A percentile compares a stretch with the other conserved stretches of the same genome.
Evolutionary conservation across 2,797 vertebrate species (phyloP).

Genomic region (Microchirus variegatus): DNA sequence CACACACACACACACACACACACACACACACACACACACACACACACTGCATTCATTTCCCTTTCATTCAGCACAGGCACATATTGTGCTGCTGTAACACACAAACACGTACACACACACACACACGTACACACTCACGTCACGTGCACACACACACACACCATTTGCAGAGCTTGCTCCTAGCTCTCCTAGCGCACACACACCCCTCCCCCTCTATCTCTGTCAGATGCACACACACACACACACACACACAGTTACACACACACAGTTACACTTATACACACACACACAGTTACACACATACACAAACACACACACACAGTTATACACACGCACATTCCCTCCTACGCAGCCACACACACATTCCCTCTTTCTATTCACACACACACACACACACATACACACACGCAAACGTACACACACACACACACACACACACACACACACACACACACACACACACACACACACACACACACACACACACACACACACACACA

Average conservation of each 20-base stretch:
- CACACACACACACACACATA: conserved; percentile 45
- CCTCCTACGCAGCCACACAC: conserved; percentile 56
- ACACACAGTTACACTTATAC: conserved; percentile 13
- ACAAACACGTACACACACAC: conserved; percentile 46
- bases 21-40: conserved; percentile 42
- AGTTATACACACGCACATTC: conserved; percentile 52
- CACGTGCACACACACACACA: conserved; percentile 31
- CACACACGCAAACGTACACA: conserved; percentile 20
- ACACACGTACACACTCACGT: conserved; percentile 36
- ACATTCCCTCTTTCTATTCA: conserved; percentile 15
- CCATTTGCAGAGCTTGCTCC: conserved; percentile 66
- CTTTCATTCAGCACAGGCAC: conserved; percentile 78
- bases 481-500: conserved; percentile 48
- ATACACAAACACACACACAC: conserved; percentile 20
- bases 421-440: conserved; percentile 18
- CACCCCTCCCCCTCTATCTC: conserved; percentile 59
- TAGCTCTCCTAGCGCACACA: conserved; percentile 58
- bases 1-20: conserved; percentile 56
- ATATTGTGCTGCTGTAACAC: conserved; percentile 77
- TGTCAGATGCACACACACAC: conserved; percentile 61
- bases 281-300: conserved; percentile 16
- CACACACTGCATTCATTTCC: conserved; percentile 72
- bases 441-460: conserved; percentile 21
- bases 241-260: conserved; percentile 26
- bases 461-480: conserved; percentile 54